Percentiles rank a stretch among this genome's conserved stretches.
These are phyloP conservation scores for Denticeps clupeoides DNA, from an alignment of 2,797 vertebrate species.

Conservation along the genomic window DNA sequence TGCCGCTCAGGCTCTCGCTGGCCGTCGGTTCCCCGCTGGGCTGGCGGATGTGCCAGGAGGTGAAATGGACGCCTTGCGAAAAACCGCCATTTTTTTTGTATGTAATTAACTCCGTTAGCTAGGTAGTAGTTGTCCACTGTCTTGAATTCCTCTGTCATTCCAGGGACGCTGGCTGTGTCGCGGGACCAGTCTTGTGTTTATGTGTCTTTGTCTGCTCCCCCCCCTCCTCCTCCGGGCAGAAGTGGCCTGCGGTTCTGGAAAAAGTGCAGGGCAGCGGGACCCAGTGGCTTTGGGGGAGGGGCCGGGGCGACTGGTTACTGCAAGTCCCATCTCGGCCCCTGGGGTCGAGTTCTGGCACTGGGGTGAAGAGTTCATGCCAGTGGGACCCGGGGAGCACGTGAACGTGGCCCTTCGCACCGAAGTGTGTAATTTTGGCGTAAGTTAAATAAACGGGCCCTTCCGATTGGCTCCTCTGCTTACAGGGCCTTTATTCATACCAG, in stretches of 20 bases:
- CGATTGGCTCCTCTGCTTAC: too few species aligned
- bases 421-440: too few species aligned
- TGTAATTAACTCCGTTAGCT: slow-evolving; percentile 61
- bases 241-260: slow-evolving; percentile 41
- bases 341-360: not conserved
- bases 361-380: slow-evolving; percentile 39
- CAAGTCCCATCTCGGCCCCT: slow-evolving; percentile 10
- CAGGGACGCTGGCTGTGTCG: too few species aligned
- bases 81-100: slow-evolving; percentile 59
- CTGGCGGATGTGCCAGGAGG: slow-evolving; percentile 37
- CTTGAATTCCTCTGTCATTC: slow-evolving; percentile 42
- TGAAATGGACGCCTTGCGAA: slow-evolving; percentile 61
- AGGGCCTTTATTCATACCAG: too few species aligned
- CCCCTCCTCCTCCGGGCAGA: too few species aligned
- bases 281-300: slow-evolving; percentile 16
- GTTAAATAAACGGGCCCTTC: too few species aligned
- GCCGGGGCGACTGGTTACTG: slow-evolving; percentile 1
- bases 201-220: slow-evolving; percentile 43
- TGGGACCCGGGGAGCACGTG: too few species aligned
- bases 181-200: too few species aligned
- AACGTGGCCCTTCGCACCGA: too few species aligned
- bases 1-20: too few species aligned
- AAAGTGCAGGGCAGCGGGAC: slow-evolving; percentile 24
- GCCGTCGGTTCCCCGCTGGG: slow-evolving; percentile 24
- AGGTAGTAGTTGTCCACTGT: slow-evolving; percentile 52